phyloP scores from a whole-genome alignment of 2,797 vertebrate genomes.

The Lutjanus campechanus region DNA sequence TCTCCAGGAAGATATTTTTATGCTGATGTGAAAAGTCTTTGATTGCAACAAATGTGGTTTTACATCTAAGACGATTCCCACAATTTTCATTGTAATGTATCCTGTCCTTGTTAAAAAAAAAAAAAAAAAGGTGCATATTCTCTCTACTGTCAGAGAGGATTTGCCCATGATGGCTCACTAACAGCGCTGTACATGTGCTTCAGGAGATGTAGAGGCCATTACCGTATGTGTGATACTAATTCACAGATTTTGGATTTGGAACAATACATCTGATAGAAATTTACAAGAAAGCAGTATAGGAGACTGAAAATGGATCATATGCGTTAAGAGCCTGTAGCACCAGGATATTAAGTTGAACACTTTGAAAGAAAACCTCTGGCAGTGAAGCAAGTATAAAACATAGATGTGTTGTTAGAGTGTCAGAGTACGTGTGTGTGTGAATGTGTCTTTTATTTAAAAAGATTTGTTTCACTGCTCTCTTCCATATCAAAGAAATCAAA shows the following conservation, averaged over 20 bases:
- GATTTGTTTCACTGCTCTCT: background rate
- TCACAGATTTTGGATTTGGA: slow-evolving; percentile 28
- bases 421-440: background rate
- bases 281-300: background rate
- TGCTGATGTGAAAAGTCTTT: slow-evolving; percentile 41
- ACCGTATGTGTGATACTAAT: slow-evolving; percentile 19
- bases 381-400: slow-evolving; percentile 8
- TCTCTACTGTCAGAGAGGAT: slow-evolving; percentile 9
- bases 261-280: background rate
- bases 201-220: slow-evolving; percentile 3
- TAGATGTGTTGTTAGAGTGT: background rate
- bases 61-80: slow-evolving; percentile 19
- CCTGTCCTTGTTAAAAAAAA: slow-evolving; percentile 15
- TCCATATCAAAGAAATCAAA: no score
- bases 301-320: slow-evolving; percentile 24
- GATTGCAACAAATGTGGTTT: slow-evolving; percentile 47
- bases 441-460: background rate
- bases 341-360: background rate
- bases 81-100: slow-evolving; percentile 14
- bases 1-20: slow-evolving; percentile 39
- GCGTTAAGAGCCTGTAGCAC: background rate
- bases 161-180: slow-evolving; percentile 17
- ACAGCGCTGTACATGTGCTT: slow-evolving; percentile 14
- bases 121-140: slow-evolving; percentile 18
- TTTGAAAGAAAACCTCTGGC: background rate